Percentiles rank a stretch among this genome's conserved stretches.
These are phyloP conservation scores for Euwallacea similis DNA, from an alignment of 1,140 invertebrate species.

Conservation along the genomic window DNA sequence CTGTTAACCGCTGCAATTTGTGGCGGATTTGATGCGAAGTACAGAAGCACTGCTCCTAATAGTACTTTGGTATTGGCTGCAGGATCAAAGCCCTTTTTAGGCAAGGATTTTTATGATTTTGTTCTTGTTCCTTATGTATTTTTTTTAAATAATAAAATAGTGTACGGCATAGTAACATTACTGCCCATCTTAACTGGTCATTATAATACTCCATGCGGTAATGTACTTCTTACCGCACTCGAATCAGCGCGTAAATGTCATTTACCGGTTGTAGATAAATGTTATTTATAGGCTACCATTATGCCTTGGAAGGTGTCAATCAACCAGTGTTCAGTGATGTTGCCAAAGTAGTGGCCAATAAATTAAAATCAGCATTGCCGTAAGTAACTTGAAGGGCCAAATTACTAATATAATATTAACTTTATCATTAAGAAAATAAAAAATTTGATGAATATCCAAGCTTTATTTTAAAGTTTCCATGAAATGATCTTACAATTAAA, in stretches of 20 bases:
- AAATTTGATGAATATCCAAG: no score
- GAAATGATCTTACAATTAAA: conserved; percentile 2
- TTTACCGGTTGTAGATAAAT: not conserved
- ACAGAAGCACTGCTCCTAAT: conserved; percentile 73
- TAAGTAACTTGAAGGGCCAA: conserved; percentile 56
- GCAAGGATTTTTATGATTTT: not conserved
- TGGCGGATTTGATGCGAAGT: conserved; percentile 74
- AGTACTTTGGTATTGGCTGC: conserved; percentile 76
- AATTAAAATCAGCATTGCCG: conserved; percentile 84
- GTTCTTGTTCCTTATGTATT: no score
- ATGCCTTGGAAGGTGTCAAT: conserved; percentile 81
- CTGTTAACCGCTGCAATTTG: conserved; percentile 77
- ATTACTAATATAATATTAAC: no score
- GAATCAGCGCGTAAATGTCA: no score
- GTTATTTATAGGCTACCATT: conserved; percentile 82
- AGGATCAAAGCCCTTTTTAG: conserved; percentile 80
- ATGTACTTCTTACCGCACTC: no score
- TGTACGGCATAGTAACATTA: not conserved
- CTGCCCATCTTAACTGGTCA: no score
- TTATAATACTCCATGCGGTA: no score
- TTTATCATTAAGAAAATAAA: no score
- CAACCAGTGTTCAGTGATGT: conserved; percentile 78
- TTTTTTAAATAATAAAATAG: not conserved
- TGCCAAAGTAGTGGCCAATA: conserved; percentile 84
- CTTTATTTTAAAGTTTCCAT: no score